Conservation (phyloP, 2,113 vertebrate genomes). For the Corapipo altera region DNA sequence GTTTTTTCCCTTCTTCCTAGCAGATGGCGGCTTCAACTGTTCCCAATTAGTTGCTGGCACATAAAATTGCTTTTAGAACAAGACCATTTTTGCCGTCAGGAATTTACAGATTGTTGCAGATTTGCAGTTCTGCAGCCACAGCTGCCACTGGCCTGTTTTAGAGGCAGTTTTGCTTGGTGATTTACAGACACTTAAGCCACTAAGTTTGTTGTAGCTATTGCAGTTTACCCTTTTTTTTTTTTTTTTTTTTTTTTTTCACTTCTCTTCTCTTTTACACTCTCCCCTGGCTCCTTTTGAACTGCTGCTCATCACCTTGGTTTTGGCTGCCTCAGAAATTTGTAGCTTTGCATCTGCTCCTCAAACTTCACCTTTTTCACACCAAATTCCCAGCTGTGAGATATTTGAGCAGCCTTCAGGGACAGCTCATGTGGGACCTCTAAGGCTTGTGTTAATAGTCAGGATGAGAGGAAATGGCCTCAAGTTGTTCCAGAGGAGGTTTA, state of each 20-base stretch:
- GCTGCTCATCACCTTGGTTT: not conserved
- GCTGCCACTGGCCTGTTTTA: not conserved
- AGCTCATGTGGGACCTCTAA: not conserved
- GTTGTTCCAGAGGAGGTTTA: not conserved
- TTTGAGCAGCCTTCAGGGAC: not conserved
- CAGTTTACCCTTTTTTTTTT: not conserved
- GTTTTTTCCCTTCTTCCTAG: not conserved
- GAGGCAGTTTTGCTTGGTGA: not conserved
- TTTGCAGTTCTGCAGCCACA: not conserved
- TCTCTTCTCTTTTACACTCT: not conserved
- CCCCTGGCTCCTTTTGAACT: not conserved
- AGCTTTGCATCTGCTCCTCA: not conserved
- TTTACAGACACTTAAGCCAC: not conserved
- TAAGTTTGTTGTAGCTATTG: not conserved
- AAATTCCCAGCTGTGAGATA: not conserved
- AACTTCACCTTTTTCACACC: not conserved
- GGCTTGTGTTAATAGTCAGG: not conserved
- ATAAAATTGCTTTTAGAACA: not conserved
- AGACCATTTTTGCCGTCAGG: not conserved
- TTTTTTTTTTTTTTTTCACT: not conserved
- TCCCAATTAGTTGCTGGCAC: not conserved
- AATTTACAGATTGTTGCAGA: not conserved
- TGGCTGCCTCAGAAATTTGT: not conserved
- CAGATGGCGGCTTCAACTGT: constrained; percentile 32
- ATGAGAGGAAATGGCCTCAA: not conserved